Base-by-base conservation (phyloP, 1,140 invertebrate genomes). In the Littorina saxatilis region DNA sequence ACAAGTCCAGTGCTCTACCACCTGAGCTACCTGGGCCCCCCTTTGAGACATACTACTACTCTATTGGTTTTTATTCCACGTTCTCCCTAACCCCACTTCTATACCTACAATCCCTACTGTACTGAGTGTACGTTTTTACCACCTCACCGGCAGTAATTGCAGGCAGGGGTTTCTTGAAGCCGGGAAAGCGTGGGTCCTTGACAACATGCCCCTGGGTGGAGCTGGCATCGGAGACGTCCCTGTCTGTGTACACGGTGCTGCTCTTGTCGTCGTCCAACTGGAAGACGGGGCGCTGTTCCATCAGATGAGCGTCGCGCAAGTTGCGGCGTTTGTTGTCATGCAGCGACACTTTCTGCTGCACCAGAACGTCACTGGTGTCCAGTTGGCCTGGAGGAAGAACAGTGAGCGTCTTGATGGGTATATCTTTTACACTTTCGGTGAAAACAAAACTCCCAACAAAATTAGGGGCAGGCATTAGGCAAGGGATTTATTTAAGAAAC, bases 341-440 rank as follows among this genome's bases (percentile, higher is more conserved):
- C 63, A 90, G 82, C 40, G 81, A 80, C 47, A 88, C 81, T 39
- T 90, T 90, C 58, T 87, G 86, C 75, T 90, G 89, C 63, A 87
- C 84, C 27, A 90, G 61, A 11, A 88, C 72, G 35, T 87, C 85
- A 32, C 73, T 68, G 52, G 83, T 87, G 13, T 79, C 79, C 13
- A 85, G 43, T 47, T 47, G 43, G 17, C 43, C 43, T 63, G 23
- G 82, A 81, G 9, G 85, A 77, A 7, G 66, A 20, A 2, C n/a
- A n/a, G n/a, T n/a, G n/a, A n/a, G n/a, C n/a, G n/a, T n/a, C n/a
- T n/a, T n/a, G n/a, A n/a, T n/a, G n/a, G n/a, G n/a, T n/a, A n/a
- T n/a, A n/a, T n/a, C n/a, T n/a, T n/a, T n/a, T n/a, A n/a, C n/a
- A n/a, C n/a, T n/a, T n/a, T n/a, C n/a, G n/a, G n/a, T n/a, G n/a